phyloP scores from a whole-genome alignment of 2,888 invertebrate species.

The Tachystola acroxantha region DNA sequence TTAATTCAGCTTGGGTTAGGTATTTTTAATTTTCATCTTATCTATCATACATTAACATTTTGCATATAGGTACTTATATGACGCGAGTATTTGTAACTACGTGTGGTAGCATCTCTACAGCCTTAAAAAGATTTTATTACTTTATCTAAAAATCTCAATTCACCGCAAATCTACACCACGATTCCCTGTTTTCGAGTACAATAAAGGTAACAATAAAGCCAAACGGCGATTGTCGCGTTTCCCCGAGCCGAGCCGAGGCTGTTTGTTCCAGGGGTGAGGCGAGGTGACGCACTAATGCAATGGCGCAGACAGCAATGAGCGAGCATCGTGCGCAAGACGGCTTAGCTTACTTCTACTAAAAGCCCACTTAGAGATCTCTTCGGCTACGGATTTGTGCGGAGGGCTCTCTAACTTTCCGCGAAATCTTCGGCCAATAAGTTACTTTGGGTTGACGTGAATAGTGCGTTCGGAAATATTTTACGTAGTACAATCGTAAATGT shows the following conservation, averaged over 20 bases:
- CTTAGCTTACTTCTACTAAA: constrained; percentile 73
- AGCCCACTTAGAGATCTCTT: constrained; percentile 76
- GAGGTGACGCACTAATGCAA: constrained; percentile 41
- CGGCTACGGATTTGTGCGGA: constrained; percentile 62
- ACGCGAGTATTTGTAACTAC: no score
- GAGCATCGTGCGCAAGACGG: constrained; percentile 67
- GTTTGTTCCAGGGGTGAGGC: background rate
- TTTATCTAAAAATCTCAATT: background rate
- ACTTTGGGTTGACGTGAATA: constrained; percentile 46
- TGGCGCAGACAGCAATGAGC: constrained; percentile 62
- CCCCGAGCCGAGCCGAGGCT: background rate
- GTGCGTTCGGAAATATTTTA: no score
- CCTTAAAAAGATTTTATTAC: no score
- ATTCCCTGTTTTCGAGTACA: background rate
- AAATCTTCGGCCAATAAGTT: constrained; percentile 62
- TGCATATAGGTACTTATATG: no score
- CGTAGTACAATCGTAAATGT: background rate
- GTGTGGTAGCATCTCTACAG: no score
- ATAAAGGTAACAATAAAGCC: constrained; percentile 1
- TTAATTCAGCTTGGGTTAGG: background rate
- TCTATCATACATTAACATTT: no score
- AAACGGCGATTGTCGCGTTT: background rate
- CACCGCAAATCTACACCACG: background rate
- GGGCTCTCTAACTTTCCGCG: constrained; percentile 59
- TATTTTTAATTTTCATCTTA: background rate